Evolutionary conservation across 2,113 vertebrate species (phyloP).

Genomic region (Myocastor coypus): DNA sequence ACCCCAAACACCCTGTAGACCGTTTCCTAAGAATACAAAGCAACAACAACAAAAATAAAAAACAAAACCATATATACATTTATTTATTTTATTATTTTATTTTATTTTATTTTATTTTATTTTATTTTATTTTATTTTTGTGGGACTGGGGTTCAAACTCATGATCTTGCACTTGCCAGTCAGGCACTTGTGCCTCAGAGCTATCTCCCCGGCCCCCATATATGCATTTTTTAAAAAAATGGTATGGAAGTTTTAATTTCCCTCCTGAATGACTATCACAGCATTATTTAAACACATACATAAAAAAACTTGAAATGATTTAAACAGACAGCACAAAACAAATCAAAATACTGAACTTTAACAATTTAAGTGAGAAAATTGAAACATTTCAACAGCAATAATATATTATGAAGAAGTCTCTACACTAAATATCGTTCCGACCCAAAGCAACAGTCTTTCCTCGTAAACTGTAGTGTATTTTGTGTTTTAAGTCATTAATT

Average conservation of each 20-base stretch:
- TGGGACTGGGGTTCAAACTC: too few relatives aligned
- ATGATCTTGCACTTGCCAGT: too few relatives aligned
- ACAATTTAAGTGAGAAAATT: conserved; percentile 64
- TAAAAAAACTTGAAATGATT: conserved; percentile 83
- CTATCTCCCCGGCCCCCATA: too few relatives aligned
- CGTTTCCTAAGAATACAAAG: too few relatives aligned
- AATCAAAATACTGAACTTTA: conserved; percentile 81
- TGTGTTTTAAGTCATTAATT: neutral
- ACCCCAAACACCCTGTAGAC: too few relatives aligned
- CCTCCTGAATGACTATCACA: conserved; percentile 83
- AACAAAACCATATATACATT: too few relatives aligned
- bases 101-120: too few relatives aligned
- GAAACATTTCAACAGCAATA: conserved; percentile 56
- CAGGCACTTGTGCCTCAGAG: too few relatives aligned
- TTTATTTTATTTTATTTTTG: too few relatives aligned
- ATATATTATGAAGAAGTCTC: conserved; percentile 73
- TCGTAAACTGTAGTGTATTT: conserved; percentile 66
- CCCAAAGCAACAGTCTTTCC: conserved; percentile 66
- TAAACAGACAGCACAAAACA: conserved; percentile 87
- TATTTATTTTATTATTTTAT: too few relatives aligned
- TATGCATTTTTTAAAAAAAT: neutral
- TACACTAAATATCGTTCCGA: conserved; percentile 69
- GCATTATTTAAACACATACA: conserved; percentile 76
- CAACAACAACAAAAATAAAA: too few relatives aligned
- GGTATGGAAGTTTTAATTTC: conserved; percentile 85